Percentiles rank a stretch among this genome's conserved stretches.
Conservation (phyloP, 2,113 vertebrate genomes). For the Amazona guildingii region DNA sequence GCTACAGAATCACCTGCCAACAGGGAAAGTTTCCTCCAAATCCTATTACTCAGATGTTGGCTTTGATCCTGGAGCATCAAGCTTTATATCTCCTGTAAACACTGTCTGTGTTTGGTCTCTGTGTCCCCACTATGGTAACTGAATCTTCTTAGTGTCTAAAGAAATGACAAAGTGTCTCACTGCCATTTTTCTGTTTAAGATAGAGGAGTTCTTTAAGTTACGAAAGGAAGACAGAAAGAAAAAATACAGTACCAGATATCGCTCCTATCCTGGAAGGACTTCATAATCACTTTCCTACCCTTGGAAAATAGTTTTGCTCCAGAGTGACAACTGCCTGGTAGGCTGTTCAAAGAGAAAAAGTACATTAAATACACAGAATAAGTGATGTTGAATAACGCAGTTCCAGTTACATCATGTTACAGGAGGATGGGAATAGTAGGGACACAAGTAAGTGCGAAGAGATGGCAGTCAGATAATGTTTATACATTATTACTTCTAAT, state of each 20-base stretch:
- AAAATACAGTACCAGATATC: not conserved
- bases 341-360: not conserved
- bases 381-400: not conserved
- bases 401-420: not conserved
- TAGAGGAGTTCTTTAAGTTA: not conserved
- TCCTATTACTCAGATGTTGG: not conserved
- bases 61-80: not conserved
- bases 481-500: not conserved
- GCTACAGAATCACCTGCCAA: not conserved
- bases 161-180: not conserved
- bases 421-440: not conserved
- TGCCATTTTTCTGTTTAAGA: not conserved
- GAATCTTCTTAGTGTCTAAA: not conserved
- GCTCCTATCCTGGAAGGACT: not conserved
- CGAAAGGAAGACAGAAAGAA: not conserved
- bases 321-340: not conserved
- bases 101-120: not conserved
- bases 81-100: not conserved
- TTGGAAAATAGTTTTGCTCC: not conserved
- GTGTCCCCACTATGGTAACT: not conserved
- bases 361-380: not conserved
- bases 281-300: not conserved
- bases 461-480: not conserved
- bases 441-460: not conserved
- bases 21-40: not conserved